phyloP scores from a whole-genome alignment of 2,888 invertebrate species.

The Melanargia galathea region DNA sequence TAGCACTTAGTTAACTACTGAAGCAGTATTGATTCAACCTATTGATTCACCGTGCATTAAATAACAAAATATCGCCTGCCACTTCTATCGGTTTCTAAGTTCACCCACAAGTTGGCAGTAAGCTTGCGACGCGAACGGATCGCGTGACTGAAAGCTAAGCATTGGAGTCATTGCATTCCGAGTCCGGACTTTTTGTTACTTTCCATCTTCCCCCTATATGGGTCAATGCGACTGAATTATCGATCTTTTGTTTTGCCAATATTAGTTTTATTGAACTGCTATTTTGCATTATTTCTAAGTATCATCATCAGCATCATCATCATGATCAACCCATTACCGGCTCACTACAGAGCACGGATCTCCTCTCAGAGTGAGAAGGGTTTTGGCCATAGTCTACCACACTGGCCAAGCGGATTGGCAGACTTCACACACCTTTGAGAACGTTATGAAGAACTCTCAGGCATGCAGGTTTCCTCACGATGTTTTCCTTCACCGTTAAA shows the following conservation, averaged over 20 bases:
- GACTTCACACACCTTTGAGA: too few relatives aligned
- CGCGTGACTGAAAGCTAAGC: slow-evolving; percentile 73
- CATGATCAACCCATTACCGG: too few relatives aligned
- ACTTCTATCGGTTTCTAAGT: slow-evolving; percentile 51
- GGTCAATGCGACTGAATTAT: slow-evolving; percentile 67
- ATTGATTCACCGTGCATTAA: neutral
- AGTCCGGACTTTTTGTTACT: slow-evolving; percentile 48
- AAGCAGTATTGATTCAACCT: too few relatives aligned
- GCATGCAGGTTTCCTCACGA: too few relatives aligned
- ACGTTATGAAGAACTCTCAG: too few relatives aligned
- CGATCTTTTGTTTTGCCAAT: slow-evolving; percentile 44
- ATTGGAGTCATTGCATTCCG: slow-evolving; percentile 76
- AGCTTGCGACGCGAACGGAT: slow-evolving; percentile 72
- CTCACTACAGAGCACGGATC: too few relatives aligned
- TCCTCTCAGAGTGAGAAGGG: too few relatives aligned
- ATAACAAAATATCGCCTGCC: slow-evolving; percentile 34
- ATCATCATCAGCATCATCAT: too few relatives aligned
- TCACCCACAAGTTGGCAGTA: slow-evolving; percentile 56
- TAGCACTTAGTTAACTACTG: too few relatives aligned
- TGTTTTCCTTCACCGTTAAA: too few relatives aligned
- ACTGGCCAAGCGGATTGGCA: too few relatives aligned
- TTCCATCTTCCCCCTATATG: slow-evolving; percentile 59
- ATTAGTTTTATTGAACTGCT: slow-evolving; percentile 11
- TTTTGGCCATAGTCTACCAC: too few relatives aligned
- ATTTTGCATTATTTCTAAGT: neutral